Evolutionary conservation across 2,888 invertebrate genomes (phyloP), one percentile per base, ranked within the genome.

Genomic region (Drosophila dives): DNA sequence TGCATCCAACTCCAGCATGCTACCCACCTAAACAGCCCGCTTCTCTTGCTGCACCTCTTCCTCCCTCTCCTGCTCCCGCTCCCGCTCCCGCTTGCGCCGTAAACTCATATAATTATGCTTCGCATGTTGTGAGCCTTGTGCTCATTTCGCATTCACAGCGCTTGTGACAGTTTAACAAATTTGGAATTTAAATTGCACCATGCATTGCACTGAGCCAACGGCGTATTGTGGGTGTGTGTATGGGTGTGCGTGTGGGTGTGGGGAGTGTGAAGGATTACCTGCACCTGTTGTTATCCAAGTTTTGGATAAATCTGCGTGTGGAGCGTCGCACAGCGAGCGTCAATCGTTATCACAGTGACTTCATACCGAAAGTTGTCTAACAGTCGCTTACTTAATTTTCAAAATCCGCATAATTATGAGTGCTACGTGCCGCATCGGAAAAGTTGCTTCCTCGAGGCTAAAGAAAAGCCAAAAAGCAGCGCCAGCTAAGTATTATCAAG

Each of bases 141-240:
- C 91, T 88, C 89, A 89, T 89, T 89, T 91, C 72, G 83, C 77
- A 91, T 89, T 90, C 88, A 89, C 74, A 88, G 77, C 88, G 72
- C 69, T 91, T 90, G 86, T 83, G 89, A 90, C 91, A 90, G 91
- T 89, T 89, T 90, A 89, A 90, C 90, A 91, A 91, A 89, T 91
- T 91, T 83, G 73, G 89, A 91, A 86, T 90, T 90, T 89, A 91
- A 89, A 88, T 90, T 86, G 86, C 88, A 88, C 54, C 77, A 64
- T 82, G 85, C 88, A 81, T 68, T 81, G 70, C 75, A 71, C 71
- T 64, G 68, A 72, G 81, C 69, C 63, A 59, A 42, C 12, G 42
- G 40, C 29, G n/a, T 15, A 4, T 11, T 23, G 2, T 2, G 12
- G 29, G 12, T 33, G 20, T 17, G 23, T 1, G 1, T 23, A 23